Base-by-base conservation (phyloP, 1,140 invertebrate species). In the Drosophila biarmipes region DNA sequence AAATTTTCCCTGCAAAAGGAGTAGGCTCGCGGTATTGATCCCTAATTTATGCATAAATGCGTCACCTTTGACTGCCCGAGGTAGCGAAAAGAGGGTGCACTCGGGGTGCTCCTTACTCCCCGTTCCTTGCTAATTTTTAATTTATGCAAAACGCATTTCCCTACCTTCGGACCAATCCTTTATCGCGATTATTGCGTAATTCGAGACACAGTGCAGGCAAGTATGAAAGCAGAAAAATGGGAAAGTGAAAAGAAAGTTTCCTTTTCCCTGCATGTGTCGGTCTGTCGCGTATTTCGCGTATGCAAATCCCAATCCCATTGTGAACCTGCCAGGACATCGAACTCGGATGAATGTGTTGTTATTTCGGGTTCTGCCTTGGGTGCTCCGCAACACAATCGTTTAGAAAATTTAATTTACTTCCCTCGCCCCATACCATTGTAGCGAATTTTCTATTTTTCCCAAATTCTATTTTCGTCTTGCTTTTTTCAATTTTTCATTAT, bases 361-460 rank as follows among this genome's bases (percentile, higher is more conserved):
- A 57, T 45, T 72, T 42, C 31, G 66, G 62, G 29, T 14, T 48
- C 61, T 35, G 71, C 52, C 49, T 59, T 62, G 78, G 72, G 72
- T 82, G 74, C 72, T 46, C 43, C 43, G 40, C 42, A 46, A 21
- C 57, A 66, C 84, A 89, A 89, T 89, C 84, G 84, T 84, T 89
- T 89, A 84, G 76, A 89, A 89, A 89, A 89, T 89, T 89, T 89
- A 89, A 89, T 89, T 89, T 89, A 89, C 89, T 89, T 90, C 63
- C 66, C 67, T 52, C 31, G 27, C 54, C 67, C 35, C 38, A 35
- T 35, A 52, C 66, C 67, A 72, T 84, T 87, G 84, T 80, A 52
- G 64, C 78, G 62, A 78, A 63, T 79, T 87, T 89, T 89, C 72
- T 69, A 72, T 79, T 82, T 89, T 80, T 63, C 53, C 17, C 75